phyloP scores from a whole-genome alignment of 2,113 vertebrate species.

The Bubalus kerabau region DNA sequence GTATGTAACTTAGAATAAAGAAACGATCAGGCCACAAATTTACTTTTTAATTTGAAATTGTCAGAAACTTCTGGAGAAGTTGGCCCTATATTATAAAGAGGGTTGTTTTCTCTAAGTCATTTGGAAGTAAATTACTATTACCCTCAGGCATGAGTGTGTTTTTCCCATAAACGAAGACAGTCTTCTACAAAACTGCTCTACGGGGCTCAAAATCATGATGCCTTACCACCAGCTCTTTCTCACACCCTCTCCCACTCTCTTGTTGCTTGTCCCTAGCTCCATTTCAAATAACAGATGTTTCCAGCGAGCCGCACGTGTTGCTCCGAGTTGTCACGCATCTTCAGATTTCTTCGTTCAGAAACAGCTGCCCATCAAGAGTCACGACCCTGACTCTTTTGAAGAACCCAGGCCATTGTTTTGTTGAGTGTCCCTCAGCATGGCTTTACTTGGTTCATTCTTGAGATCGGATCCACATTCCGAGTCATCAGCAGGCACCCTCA shows the following conservation, averaged over 20 bases:
- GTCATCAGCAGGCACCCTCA: accelerated
- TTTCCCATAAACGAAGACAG: no score
- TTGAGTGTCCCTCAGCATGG: accelerated
- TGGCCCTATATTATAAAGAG: no score
- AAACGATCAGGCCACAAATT: not conserved
- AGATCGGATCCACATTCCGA: accelerated
- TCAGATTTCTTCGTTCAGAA: not conserved
- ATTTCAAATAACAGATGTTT: not conserved
- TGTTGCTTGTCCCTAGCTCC: not conserved
- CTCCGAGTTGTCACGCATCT: accelerated
- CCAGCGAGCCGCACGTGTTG: not conserved
- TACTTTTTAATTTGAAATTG: not conserved
- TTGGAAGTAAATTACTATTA: not conserved
- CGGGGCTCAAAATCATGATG: not conserved
- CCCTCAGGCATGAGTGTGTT: not conserved
- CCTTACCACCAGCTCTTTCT: not conserved
- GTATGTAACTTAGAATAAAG: not conserved
- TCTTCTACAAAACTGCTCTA: accelerated
- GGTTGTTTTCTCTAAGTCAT: not conserved
- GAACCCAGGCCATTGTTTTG: not conserved
- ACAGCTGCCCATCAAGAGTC: not conserved
- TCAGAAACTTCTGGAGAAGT: not conserved
- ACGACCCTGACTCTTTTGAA: not conserved
- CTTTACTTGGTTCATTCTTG: accelerated
- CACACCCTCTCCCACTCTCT: not conserved